phyloP scores from a whole-genome alignment of 2,888 invertebrate genomes.

The Philhelius pedissequus region DNA sequence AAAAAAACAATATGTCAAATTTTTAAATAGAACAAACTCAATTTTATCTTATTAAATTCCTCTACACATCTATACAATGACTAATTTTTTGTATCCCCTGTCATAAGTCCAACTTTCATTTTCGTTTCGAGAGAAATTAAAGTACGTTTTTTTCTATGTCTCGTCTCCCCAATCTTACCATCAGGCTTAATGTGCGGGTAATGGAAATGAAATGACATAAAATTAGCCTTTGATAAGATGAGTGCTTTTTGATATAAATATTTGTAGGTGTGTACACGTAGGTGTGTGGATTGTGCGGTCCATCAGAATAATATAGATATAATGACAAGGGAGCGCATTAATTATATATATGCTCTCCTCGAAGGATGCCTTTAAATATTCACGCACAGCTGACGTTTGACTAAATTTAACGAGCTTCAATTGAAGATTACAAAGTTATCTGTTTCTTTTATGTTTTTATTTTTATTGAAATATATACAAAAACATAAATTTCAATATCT shows the following conservation, averaged over 20 bases:
- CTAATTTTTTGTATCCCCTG: not conserved
- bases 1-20: conserved; percentile 13
- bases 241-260: conserved; percentile 10
- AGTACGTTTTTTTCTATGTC: not conserved
- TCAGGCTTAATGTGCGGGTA: conserved; percentile 21
- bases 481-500: not conserved
- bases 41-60: conserved; percentile 8
- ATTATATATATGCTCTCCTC: not conserved
- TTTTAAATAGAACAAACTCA: not conserved
- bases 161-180: not conserved
- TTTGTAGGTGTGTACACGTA: not conserved
- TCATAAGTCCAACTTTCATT: not conserved
- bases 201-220: conserved; percentile 46
- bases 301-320: conserved; percentile 5
- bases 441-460: not conserved
- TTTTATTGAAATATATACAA: conserved; percentile 34
- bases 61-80: not conserved
- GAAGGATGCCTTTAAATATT: not conserved
- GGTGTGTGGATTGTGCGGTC: not conserved
- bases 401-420: conserved; percentile 7
- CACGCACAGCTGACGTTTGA: not conserved
- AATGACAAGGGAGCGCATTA: conserved; percentile 1
- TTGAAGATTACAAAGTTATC: not conserved
- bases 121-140: not conserved
- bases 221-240: conserved; percentile 55